These are phyloP conservation scores for Xestia rhomboidea DNA, from an alignment of 2,888 invertebrate species.

Conservation along the genomic window DNA sequence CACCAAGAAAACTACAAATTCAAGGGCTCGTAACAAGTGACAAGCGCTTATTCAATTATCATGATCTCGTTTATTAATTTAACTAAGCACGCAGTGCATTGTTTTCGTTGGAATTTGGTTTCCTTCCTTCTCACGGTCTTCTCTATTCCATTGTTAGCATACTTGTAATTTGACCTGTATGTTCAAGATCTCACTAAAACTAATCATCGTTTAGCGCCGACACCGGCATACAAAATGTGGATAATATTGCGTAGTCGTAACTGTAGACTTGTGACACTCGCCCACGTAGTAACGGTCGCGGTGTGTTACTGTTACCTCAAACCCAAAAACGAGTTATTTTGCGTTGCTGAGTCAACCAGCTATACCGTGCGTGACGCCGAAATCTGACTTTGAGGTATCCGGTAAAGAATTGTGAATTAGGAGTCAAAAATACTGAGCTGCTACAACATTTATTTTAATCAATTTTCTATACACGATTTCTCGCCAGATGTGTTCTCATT, in stretches of 20 bases:
- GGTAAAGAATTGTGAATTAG: slow-evolving; percentile 60
- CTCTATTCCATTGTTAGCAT: slow-evolving; percentile 70
- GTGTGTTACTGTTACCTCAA: slow-evolving; percentile 84
- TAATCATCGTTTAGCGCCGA: slow-evolving; percentile 62
- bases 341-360: slow-evolving; percentile 79
- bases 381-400: slow-evolving; percentile 68
- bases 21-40: slow-evolving; percentile 45
- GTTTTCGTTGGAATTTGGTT: slow-evolving; percentile 57
- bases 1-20: slow-evolving; percentile 44
- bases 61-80: slow-evolving; percentile 44
- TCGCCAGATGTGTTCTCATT: slow-evolving; percentile 67
- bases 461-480: slow-evolving; percentile 10
- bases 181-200: slow-evolving; percentile 71
- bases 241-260: slow-evolving; percentile 71
- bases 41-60: slow-evolving; percentile 48
- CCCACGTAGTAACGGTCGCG: slow-evolving; percentile 85
- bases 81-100: slow-evolving; percentile 52
- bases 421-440: slow-evolving; percentile 22
- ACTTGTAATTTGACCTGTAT: slow-evolving; percentile 74
- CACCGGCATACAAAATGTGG: slow-evolving; percentile 69
- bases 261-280: slow-evolving; percentile 76
- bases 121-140: slow-evolving; percentile 69
- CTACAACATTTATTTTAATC: slow-evolving; percentile 26
- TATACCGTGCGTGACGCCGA: slow-evolving; percentile 72
- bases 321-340: slow-evolving; percentile 85